Conservation (phyloP, 2,888 invertebrate genomes). For the Lasioglossum marginatum region DNA sequence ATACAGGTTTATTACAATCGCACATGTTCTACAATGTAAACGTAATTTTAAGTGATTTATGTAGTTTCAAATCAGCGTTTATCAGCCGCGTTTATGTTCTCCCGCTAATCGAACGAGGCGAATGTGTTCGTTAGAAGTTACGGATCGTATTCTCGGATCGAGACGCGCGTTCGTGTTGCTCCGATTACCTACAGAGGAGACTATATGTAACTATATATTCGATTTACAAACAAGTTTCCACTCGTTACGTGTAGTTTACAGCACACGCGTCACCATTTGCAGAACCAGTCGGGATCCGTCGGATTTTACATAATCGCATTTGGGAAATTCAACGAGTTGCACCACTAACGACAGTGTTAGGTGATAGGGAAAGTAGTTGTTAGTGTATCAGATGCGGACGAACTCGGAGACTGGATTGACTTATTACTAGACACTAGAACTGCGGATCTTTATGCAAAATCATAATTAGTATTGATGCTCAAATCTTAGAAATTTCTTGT, state of each 20-base stretch:
- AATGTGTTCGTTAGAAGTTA: background rate
- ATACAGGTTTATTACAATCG: slow-evolving; percentile 21
- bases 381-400: slow-evolving; percentile 14
- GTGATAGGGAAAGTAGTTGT: slow-evolving; percentile 41
- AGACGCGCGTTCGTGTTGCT: slow-evolving; percentile 6
- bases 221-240: slow-evolving; percentile 48
- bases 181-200: slow-evolving; percentile 1
- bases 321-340: slow-evolving; percentile 39
- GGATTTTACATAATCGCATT: slow-evolving; percentile 59
- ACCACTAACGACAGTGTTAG: slow-evolving; percentile 10
- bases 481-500: background rate
- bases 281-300: slow-evolving; percentile 40
- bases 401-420: slow-evolving; percentile 14
- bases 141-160: background rate
- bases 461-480: too few relatives aligned
- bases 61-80: background rate
- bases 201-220: background rate
- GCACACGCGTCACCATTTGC: slow-evolving; percentile 16
- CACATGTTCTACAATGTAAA: slow-evolving; percentile 44
- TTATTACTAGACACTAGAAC: background rate
- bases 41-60: background rate
- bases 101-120: background rate
- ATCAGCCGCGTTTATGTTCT: background rate
- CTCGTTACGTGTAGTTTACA: slow-evolving; percentile 43
- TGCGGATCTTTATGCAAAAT: background rate